A percentile compares a stretch with the other conserved stretches of the same genome.
Conservation (phyloP, 1,140 invertebrate genomes). For the Polyergus mexicanus region DNA sequence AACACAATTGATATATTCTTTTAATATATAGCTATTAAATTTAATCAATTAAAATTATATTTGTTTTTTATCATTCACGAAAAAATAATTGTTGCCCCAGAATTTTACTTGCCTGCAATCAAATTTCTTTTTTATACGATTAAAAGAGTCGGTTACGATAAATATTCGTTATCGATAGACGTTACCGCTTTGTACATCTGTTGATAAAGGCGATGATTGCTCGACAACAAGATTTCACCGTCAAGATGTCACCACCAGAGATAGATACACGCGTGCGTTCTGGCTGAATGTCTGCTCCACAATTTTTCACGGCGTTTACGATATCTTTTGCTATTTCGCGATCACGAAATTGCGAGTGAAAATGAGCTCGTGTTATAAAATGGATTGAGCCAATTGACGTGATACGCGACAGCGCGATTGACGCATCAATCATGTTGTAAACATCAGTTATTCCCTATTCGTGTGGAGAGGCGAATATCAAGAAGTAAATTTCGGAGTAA, state of each 20-base stretch:
- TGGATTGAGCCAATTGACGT: neutral
- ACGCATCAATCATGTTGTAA: conserved; percentile 1
- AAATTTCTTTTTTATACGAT: too few species aligned
- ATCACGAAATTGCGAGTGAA: conserved; percentile 1
- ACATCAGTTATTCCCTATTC: neutral
- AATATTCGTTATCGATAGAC: neutral
- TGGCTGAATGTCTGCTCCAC: neutral
- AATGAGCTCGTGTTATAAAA: neutral
- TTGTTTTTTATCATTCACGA: neutral
- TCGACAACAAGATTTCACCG: too few species aligned
- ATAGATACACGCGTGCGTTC: conserved; percentile 11
- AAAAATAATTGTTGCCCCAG: neutral
- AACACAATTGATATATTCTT: neutral
- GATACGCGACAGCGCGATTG: neutral
- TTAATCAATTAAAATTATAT: neutral
- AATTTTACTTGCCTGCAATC: too few species aligned
- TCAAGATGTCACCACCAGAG: conserved; percentile 17
- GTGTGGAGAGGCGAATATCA: neutral
- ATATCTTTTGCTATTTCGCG: neutral
- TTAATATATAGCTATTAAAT: neutral
- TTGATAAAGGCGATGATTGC: neutral
- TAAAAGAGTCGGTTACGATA: neutral
- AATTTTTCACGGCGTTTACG: neutral
- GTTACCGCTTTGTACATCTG: conserved; percentile 21
- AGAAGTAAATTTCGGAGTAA: neutral